phyloP scores from a whole-genome alignment of 2,797 vertebrate genomes.

The Sebastolobus alascanus region DNA sequence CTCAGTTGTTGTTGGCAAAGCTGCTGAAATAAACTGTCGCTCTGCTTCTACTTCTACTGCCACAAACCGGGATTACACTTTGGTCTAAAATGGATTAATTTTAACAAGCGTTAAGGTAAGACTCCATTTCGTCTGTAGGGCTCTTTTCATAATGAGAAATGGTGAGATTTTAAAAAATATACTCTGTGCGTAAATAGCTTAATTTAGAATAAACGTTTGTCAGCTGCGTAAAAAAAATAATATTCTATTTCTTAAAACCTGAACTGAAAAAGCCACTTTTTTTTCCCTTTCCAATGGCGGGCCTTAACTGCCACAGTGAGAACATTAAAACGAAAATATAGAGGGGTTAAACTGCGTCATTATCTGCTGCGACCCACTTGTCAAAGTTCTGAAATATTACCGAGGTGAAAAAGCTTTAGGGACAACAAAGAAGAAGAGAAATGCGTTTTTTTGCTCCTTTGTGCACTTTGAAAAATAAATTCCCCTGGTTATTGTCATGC shows the following conservation, averaged over 20 bases:
- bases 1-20: constrained; percentile 11
- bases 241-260: not conserved
- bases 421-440: constrained; percentile 55
- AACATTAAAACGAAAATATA: constrained; percentile 34
- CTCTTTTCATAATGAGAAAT: not conserved
- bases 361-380: constrained; percentile 55
- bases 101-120: constrained; percentile 21
- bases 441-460: constrained; percentile 62
- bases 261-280: not conserved
- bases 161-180: not conserved
- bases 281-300: not conserved
- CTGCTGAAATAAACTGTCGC: not conserved
- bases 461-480: constrained; percentile 76
- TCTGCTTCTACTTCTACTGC: not conserved
- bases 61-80: not conserved
- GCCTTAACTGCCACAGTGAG: not conserved
- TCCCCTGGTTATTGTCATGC: constrained; percentile 70
- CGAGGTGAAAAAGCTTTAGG: constrained; percentile 40
- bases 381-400: constrained; percentile 72
- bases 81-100: not conserved
- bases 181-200: not conserved
- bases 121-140: not conserved
- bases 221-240: not conserved
- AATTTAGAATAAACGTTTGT: not conserved
- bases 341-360: constrained; percentile 65